Conservation (phyloP, 2,797 vertebrate genomes). For the Anguilla megastoma region DNA sequence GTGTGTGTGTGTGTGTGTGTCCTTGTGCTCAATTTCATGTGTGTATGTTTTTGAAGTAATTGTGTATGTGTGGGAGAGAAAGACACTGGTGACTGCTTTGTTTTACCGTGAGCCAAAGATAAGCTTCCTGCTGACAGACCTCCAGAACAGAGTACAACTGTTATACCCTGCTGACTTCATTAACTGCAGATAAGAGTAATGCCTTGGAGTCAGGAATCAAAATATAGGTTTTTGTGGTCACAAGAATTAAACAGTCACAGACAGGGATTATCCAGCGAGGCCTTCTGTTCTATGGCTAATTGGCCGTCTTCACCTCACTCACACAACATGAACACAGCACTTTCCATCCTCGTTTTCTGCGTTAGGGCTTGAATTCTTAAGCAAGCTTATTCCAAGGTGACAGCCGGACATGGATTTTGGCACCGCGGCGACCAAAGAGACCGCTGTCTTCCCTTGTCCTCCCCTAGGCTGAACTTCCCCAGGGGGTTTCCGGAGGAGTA, state of each 20-base stretch:
- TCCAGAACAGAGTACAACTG: background rate
- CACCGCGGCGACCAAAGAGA: background rate
- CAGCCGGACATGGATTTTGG: background rate
- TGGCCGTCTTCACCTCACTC: background rate
- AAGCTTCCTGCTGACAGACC: background rate
- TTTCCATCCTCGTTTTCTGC: background rate
- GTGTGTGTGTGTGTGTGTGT: too few relatives aligned
- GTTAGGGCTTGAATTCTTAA: background rate
- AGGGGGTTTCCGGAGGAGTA: slow-evolving; percentile 78
- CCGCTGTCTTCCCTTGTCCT: background rate
- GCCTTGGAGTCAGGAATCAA: slow-evolving; percentile 16
- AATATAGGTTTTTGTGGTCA: background rate
- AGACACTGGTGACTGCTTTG: background rate
- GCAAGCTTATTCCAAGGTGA: background rate
- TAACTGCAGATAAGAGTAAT: background rate
- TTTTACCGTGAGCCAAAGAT: slow-evolving; percentile 7
- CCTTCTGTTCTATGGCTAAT: background rate
- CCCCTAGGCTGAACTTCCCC: slow-evolving; percentile 74
- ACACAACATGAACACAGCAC: background rate
- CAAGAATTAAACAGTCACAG: background rate
- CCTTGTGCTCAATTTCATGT: too few relatives aligned
- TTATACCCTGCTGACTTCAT: slow-evolving; percentile 13
- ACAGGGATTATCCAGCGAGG: slow-evolving; percentile 13
- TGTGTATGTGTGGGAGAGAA: background rate
- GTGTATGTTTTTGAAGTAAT: too few relatives aligned